Evolutionary conservation across 2,113 vertebrate genomes (phyloP), one percentile per base, ranked within the genome.

Genomic region (Turnix velox): DNA sequence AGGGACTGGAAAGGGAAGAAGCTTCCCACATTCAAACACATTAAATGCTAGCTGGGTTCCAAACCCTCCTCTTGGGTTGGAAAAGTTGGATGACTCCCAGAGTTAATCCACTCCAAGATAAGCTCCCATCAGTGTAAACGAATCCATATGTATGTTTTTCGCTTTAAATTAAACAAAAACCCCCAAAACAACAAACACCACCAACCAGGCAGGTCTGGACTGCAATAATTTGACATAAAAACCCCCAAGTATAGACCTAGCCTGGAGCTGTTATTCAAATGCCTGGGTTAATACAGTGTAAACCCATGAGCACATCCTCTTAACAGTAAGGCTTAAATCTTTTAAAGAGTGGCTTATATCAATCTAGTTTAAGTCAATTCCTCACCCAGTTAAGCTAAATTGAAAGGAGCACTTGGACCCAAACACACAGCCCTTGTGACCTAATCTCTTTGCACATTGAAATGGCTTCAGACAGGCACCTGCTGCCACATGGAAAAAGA

Each of bases 331-430:
- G 82, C 82, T 96, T 96, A 92, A 92, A 87, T 95, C 93, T 93
- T 91, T 83, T 88, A 93, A 93, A 95, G 94, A 95, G 88, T 95
- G 92, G 96, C 92, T 96, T 96, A 95, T 94, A 95, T 87, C 93
- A 93, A 94, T 93, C 94, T 96, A 95, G 94, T 96, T 96, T 92
- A 94, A 95, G 72, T 96, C 92, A 96, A 90, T 94, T 96, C 96
- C 93, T 96, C 93, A 88, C 59, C 1, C 8, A 94, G 82, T 88
- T 91, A 95, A 96, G 96, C 92, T 90, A 95, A 94, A 96, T 92
- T 93, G 93, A 94, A 96, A 95, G 86, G 3, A 96, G 88, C 95
- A 94, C 90, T 92, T 90, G 87, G 92, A 71, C n/a, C 92, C 79
- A 80, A 95, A 84, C 92, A 81, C 77, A 55, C 84, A 89, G 87